Evolutionary conservation across 2,888 invertebrate species (phyloP).

Genomic region (Meliscaeva auricollis): DNA sequence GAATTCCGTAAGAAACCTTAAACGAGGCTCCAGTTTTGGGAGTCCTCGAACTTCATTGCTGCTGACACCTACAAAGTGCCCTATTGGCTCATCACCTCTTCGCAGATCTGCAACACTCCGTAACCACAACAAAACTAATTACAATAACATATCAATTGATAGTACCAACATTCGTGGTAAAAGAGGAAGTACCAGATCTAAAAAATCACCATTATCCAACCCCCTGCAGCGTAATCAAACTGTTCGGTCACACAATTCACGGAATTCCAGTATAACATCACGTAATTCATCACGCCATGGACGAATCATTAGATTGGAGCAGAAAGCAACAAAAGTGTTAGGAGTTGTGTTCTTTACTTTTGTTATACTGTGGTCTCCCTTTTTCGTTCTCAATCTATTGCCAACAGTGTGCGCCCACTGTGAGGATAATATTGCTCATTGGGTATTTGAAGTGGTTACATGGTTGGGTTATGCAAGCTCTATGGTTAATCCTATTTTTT

Average conservation of each 20-base stretch:
- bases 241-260: slow-evolving; percentile 89
- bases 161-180: slow-evolving; percentile 12
- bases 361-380: slow-evolving; percentile 97
- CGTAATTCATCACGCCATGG: slow-evolving; percentile 93
- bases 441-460: slow-evolving; percentile 94
- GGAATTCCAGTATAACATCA: slow-evolving; percentile 92
- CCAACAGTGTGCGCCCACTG: slow-evolving; percentile 93
- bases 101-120: slow-evolving; percentile 87
- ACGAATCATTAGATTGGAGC: slow-evolving; percentile 93
- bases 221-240: slow-evolving; percentile 86
- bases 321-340: slow-evolving; percentile 97
- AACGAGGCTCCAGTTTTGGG: slow-evolving; percentile 90
- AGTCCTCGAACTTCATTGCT: slow-evolving; percentile 87
- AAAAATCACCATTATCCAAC: slow-evolving; percentile 85
- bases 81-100: slow-evolving; percentile 83
- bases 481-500: slow-evolving; percentile 98
- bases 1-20: slow-evolving; percentile 88
- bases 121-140: slow-evolving; percentile 84
- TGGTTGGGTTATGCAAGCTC: slow-evolving; percentile 98
- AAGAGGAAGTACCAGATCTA: slow-evolving; percentile 49
- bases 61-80: slow-evolving; percentile 85
- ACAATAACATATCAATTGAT: slow-evolving; percentile 69
- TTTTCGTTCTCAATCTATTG: slow-evolving; percentile 95
- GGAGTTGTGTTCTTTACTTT: slow-evolving; percentile 98
- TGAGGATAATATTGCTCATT: slow-evolving; percentile 89